Evolutionary conservation across 2,113 vertebrate species (phyloP).

Genomic region (Lichenostomus cassidix): DNA sequence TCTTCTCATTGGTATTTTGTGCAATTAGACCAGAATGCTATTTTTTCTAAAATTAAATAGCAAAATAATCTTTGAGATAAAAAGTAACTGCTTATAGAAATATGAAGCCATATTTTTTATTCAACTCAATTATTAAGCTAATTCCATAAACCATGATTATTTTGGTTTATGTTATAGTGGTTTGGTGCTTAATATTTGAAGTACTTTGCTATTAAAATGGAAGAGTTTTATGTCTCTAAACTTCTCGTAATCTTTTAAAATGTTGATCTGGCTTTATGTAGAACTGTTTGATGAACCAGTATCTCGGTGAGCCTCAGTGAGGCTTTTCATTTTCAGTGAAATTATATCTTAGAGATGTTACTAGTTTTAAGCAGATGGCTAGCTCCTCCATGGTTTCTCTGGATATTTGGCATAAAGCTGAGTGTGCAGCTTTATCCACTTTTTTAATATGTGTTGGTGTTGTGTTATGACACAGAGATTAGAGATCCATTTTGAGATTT

Average conservation of each 20-base stretch:
- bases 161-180: not conserved
- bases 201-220: not conserved
- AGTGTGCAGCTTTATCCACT: not conserved
- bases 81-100: not conserved
- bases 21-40: not conserved
- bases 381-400: not conserved
- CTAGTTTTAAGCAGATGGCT: not conserved
- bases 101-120: not conserved
- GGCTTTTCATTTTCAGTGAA: not conserved
- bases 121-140: no score
- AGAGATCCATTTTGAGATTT: not conserved
- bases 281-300: not conserved
- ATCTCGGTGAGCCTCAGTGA: accelerated
- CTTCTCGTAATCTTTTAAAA: not conserved
- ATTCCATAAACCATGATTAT: not conserved
- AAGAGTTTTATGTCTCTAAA: not conserved
- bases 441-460: not conserved
- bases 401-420: not conserved
- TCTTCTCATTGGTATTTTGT: not conserved
- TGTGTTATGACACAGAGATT: not conserved
- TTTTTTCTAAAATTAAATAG: not conserved
- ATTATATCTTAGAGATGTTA: not conserved
- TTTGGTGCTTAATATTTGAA: not conserved
- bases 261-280: not conserved
- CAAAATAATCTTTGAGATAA: not conserved